These are phyloP conservation scores for Gallinago paraguaiae DNA, from an alignment of 2,113 vertebrate species.

Conservation along the genomic window DNA sequence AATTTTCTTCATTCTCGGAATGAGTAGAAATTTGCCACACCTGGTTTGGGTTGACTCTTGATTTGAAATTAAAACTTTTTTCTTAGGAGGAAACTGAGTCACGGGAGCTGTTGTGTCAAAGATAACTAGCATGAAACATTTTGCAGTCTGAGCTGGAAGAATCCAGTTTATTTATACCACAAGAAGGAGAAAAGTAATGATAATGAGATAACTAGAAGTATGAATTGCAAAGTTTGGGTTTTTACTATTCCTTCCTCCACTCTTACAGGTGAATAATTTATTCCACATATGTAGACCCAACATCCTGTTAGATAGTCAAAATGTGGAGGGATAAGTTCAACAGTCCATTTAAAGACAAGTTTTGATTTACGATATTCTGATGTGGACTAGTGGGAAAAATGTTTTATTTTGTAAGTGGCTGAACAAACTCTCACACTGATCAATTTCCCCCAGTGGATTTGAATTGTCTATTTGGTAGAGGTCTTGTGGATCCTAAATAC, in stretches of 20 bases:
- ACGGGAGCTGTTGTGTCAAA: rapidly evolving
- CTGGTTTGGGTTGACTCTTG: background rate
- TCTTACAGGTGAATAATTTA: background rate
- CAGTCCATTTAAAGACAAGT: background rate
- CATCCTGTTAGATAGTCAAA: background rate
- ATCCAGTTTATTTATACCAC: background rate
- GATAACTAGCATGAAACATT: background rate
- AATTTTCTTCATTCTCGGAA: background rate
- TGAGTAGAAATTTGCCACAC: background rate
- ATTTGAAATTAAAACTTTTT: background rate
- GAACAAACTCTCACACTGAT: background rate
- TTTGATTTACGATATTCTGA: background rate
- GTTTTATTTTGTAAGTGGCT: background rate
- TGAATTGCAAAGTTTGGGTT: background rate
- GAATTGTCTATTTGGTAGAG: background rate
- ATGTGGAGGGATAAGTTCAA: background rate
- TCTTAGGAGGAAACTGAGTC: background rate
- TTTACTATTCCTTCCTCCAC: background rate
- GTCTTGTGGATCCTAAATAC: background rate
- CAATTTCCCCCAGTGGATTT: background rate
- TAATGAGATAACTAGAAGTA: background rate
- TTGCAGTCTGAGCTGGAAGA: background rate
- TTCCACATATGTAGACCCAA: background rate
- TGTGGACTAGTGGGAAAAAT: background rate
- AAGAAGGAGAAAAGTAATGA: background rate